These are phyloP conservation scores for Hypanus sabinus DNA, from an alignment of 2,113 vertebrate genomes.

Conservation along the genomic window DNA sequence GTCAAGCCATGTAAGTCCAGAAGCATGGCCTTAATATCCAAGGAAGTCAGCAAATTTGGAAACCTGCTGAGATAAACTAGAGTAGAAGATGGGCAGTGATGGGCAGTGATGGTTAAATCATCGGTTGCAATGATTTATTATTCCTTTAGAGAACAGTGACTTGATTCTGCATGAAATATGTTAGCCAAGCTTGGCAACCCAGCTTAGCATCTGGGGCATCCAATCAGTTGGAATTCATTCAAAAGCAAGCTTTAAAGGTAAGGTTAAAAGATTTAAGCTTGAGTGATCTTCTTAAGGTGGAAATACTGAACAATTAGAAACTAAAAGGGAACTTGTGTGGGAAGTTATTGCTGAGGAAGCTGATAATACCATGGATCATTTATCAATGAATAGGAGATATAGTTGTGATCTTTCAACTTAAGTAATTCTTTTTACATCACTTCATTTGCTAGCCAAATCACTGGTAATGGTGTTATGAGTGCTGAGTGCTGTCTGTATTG, in stretches of 20 bases:
- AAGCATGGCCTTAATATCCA: too few relatives aligned
- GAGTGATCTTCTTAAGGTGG: conserved; percentile 3
- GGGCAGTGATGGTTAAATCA: too few relatives aligned
- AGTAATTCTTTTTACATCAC: neutral
- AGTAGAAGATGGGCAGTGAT: too few relatives aligned
- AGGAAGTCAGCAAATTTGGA: too few relatives aligned
- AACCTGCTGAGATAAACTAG: too few relatives aligned
- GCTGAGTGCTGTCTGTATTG: neutral
- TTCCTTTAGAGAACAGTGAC: conserved; percentile 22
- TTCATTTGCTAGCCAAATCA: neutral
- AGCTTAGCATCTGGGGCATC: conserved; percentile 3
- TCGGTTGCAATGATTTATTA: neutral
- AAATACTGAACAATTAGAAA: neutral
- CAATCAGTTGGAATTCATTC: conserved; percentile 28
- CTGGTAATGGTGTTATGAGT: neutral
- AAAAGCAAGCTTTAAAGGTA: conserved; percentile 10
- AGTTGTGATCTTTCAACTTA: neutral
- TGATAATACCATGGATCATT: neutral
- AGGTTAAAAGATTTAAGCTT: conserved; percentile 17
- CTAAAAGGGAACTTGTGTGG: neutral
- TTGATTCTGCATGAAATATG: conserved; percentile 27
- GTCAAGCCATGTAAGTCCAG: too few relatives aligned
- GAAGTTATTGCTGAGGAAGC: neutral
- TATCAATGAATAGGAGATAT: neutral
- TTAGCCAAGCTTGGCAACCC: neutral